Percentiles rank a stretch among this genome's conserved stretches.
Conservation (phyloP, 2,888 invertebrate species). For the Ectemnius lituratus region DNA sequence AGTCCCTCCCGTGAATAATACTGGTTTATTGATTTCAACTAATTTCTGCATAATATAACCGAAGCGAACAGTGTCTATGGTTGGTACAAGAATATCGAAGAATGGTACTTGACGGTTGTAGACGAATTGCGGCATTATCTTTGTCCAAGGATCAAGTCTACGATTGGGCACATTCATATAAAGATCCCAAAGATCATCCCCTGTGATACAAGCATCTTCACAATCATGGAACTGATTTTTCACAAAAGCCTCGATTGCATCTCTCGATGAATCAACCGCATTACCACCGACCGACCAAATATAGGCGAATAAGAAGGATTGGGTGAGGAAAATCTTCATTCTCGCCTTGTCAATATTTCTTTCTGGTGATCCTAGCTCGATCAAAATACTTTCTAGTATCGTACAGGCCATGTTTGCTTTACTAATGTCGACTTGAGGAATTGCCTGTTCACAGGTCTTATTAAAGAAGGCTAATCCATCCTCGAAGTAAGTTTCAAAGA, state of each 20-base stretch:
- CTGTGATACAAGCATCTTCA: slow-evolving; percentile 86
- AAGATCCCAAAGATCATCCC: slow-evolving; percentile 87
- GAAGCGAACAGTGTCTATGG: slow-evolving; percentile 93
- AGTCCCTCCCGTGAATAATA: slow-evolving; percentile 93
- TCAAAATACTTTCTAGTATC: slow-evolving; percentile 85
- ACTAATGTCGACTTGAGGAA: slow-evolving; percentile 90
- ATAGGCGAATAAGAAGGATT: slow-evolving; percentile 89
- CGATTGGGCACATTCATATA: slow-evolving; percentile 86
- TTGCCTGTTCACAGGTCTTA: slow-evolving; percentile 85
- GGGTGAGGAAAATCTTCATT: slow-evolving; percentile 83
- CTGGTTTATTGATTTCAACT: slow-evolving; percentile 85
- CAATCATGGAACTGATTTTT: slow-evolving; percentile 85
- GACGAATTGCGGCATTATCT: slow-evolving; percentile 85
- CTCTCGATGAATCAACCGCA: slow-evolving; percentile 84
- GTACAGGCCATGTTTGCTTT: slow-evolving; percentile 88
- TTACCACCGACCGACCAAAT: slow-evolving; percentile 94
- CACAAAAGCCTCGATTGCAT: slow-evolving; percentile 85
- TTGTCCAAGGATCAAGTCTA: slow-evolving; percentile 88
- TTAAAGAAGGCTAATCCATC: slow-evolving; percentile 84
- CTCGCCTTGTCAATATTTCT: slow-evolving; percentile 80
- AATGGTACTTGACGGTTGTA: slow-evolving; percentile 87
- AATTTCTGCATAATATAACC: slow-evolving; percentile 89
- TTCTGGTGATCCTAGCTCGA: slow-evolving; percentile 83
- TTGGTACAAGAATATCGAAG: slow-evolving; percentile 94
- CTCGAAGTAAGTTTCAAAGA: slow-evolving; percentile 85